Evolutionary conservation across 2,113 vertebrate genomes (phyloP).

Genomic region (Holacanthus passer): DNA sequence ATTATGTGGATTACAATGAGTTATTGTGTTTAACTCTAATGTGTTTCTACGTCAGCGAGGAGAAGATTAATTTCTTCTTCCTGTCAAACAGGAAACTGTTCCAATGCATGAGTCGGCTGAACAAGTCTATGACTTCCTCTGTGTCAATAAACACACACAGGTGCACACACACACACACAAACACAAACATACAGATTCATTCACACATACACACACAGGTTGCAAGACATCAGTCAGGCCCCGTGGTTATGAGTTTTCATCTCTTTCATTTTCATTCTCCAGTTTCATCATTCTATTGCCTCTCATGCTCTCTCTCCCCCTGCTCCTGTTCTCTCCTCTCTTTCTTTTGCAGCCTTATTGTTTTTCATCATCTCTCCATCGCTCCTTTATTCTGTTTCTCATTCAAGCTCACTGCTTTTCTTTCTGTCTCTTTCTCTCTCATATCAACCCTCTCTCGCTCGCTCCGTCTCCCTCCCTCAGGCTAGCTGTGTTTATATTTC

Average conservation of each 20-base stretch:
- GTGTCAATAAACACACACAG: slow-evolving; percentile 65
- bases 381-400: slow-evolving; percentile 67
- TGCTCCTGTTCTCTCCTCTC: slow-evolving; percentile 44
- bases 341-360: slow-evolving; percentile 69
- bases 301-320: slow-evolving; percentile 34
- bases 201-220: slow-evolving; percentile 44
- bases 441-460: slow-evolving; percentile 51
- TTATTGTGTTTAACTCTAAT: slow-evolving; percentile 34
- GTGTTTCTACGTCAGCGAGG: slow-evolving; percentile 36
- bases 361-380: slow-evolving; percentile 74
- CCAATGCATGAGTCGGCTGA: slow-evolving; percentile 59
- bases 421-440: slow-evolving; percentile 67
- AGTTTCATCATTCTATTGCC: slow-evolving; percentile 72
- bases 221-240: slow-evolving; percentile 77
- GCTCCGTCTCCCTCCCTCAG: slow-evolving; percentile 65
- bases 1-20: slow-evolving; percentile 37
- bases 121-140: slow-evolving; percentile 73
- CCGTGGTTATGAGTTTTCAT: slow-evolving; percentile 79
- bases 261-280: slow-evolving; percentile 77
- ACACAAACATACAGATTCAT: slow-evolving; percentile 20
- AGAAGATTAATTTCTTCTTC: slow-evolving; percentile 75
- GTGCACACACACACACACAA: slow-evolving; percentile 22
- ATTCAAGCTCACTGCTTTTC: slow-evolving; percentile 68
- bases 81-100: slow-evolving; percentile 74
- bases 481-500: slow-evolving; percentile 82